Base-by-base conservation (phyloP, 2,113 vertebrate genomes). In the Gymnobelideus leadbeateri region DNA sequence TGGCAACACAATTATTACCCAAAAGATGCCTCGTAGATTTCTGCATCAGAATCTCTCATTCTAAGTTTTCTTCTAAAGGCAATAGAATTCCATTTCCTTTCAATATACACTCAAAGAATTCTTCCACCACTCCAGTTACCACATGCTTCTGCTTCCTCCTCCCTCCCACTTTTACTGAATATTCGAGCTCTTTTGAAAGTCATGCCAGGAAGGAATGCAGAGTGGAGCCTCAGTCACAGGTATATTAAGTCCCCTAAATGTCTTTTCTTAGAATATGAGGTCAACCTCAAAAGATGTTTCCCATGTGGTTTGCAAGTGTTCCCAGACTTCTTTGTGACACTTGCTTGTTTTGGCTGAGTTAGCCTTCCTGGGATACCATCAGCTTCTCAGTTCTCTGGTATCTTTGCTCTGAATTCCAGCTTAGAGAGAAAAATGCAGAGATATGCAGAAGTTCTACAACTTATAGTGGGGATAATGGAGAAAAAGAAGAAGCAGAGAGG, bases 1-100 rank as follows among this genome's bases (percentile, higher is more conserved):
- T 46, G 55, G 47, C n/a, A 68, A 61, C n/a, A 51, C 91, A 95
- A 96, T 51, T 52, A 92, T 89, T 51, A 24, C 47, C 57, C 89
- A 7, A 91, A 55, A 90, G 43, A 90, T 26, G 53, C 25, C 50
- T 24, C 1, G 37, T 91, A 89, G 91, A 57, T 47, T 61, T 91
- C n/a, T 61, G 49, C 49, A 14, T 52, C 12, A n/a, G 51, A 92
- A 93, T 90, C 23, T 49, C 90, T 37, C 47, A n/a, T 92, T 43
- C 51, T 93, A 55, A 26, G 50, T 5, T 89, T n/a, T 61, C 51
- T 24, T 91, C n/a, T 91, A 49, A 91, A 53, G 28, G 89, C 50
- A 43, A 49, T 47, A 23, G 28, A 3, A 57, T 1, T 84, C 23
- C 51, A 5, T 89, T 93, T 93, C 49, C 55, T 89, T 49, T 16